Evolutionary conservation across 2,797 vertebrate genomes (phyloP), one percentile per base, ranked within the genome.

Genomic region (Chaetodon trifasciatus): DNA sequence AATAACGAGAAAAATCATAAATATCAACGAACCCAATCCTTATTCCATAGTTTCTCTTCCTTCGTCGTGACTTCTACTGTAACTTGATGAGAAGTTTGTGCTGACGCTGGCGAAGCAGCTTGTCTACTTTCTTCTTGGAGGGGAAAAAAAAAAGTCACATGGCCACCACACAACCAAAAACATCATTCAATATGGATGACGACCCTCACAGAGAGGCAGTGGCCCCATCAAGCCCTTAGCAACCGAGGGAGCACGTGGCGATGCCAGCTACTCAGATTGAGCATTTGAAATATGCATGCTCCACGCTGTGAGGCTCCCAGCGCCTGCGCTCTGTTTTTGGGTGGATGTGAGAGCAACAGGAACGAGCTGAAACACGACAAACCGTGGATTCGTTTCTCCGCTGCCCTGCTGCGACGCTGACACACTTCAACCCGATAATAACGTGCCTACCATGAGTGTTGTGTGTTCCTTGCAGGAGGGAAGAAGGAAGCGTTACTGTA

Each of bases 261-360:
- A 56, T 73, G 82, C 74, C 76, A 60, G 86, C 68, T 56, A 52
- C 78, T 89, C 86, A 47, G 40, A 86, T 24, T 40, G 70, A 79
- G 69, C 67, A 5, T 79, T 61, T 91, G 86, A 90, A 91, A 91
- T 81, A 89, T 87, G 86, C 12, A 89, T 86, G 82, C 56, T 68
- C 67, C 55, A 19, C 66, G 83, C 23, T 61, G 82, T 4, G 60
- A 77, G 58, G 70, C 82, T 79, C 82, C 76, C 68, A 6, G 74
- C 39, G 81, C 0, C 58, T n/a, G 62, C 3, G 63, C 79, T 70
- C 58, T 76, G 74, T 70, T 79, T 71, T 77, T 56, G 23, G 24
- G 61, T 55, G 72, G 69, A 71, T 55, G 84, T 64, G 73, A 78
- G 82, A 72, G 73, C 11, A 21, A 55, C 32, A 2, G 50, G 35